Base-by-base conservation (phyloP, 1,140 invertebrate species). In the Sesamia nonagrioides region DNA sequence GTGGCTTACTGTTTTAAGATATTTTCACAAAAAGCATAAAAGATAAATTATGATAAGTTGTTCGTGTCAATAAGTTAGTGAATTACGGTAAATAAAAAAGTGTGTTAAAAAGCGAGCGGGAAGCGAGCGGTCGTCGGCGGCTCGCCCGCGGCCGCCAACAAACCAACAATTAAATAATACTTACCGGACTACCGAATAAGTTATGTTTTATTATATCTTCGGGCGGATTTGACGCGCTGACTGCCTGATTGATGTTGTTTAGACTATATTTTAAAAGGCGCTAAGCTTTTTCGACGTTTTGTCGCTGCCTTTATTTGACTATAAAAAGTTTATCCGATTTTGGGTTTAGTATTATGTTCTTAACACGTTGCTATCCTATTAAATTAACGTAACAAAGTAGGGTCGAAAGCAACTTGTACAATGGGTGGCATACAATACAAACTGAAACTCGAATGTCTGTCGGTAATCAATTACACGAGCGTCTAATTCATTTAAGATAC, bases 121-220 rank as follows among this genome's bases (percentile, higher is more conserved):
- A 79, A 83, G 84, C 58, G 87, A 84, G 80, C 85, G 82, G 79
- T 79, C 82, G 74, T 40, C 80, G 27, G 27, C 27, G 50, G 50
- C 76, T 69, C 50, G 84, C 88, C 84, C 68, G 74, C 86, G 91
- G 88, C 80, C 72, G 75, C 79, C 84, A 63, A 89, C 91, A 89
- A 85, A 88, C 91, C 86, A 89, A 92, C 89, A 93, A 95, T 95
- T 93, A 95, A 94, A 94, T 93, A 91, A 92, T 91, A 88, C 90
- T 94, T 93, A 94, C 84, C 52, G 60, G 87, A 90, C 92, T 95
- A 93, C 92, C 87, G 92, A 90, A 93, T 90, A 92, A 92, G 84
- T 89, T 89, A 78, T 84, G 78, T 90, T 89, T 89, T 88, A 93
- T 89, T 85, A 88, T 93, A 81, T 88, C 93, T 89, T 82, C 84